A percentile compares a stretch with the other conserved stretches of the same genome.
Evolutionary conservation across 2,113 vertebrate genomes (phyloP).

Genomic region (Gymnobelideus leadbeateri): DNA sequence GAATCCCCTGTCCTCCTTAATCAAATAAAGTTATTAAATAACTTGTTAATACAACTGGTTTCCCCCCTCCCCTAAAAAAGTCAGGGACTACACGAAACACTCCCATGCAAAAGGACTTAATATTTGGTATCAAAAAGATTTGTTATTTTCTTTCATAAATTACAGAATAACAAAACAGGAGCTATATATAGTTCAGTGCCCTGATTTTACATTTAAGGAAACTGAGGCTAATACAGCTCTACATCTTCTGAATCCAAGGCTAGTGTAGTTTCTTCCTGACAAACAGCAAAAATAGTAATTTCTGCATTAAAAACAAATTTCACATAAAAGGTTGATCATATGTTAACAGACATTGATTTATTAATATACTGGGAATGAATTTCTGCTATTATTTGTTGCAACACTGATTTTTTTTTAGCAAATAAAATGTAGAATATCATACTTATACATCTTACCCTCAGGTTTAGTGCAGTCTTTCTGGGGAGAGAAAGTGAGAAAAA

Average conservation of each 20-base stretch:
- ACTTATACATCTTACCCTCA: not conserved
- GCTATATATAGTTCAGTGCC: not conserved
- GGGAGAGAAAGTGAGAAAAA: conserved; percentile 19
- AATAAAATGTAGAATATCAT: not conserved
- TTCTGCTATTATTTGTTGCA: conserved; percentile 15
- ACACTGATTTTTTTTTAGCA: not conserved
- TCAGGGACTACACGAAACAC: not conserved
- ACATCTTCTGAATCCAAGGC: not conserved
- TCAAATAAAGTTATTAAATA: not conserved
- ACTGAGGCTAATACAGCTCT: not conserved
- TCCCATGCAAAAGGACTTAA: not conserved
- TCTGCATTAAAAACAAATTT: conserved; percentile 41
- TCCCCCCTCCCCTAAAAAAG: not conserved
- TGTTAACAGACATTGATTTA: not conserved
- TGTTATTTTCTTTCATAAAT: not conserved
- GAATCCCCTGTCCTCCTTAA: not conserved
- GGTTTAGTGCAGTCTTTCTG: conserved; percentile 43
- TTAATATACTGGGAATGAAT: not conserved
- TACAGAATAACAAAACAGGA: not conserved
- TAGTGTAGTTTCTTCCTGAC: not conserved
- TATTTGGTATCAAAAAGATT: not conserved
- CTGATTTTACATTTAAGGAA: not conserved
- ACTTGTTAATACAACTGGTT: not conserved
- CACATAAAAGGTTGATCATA: conserved; percentile 6
- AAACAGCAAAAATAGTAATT: not conserved